phyloP scores from a whole-genome alignment of 2,888 invertebrate genomes.

The Calliopum simillimum region DNA sequence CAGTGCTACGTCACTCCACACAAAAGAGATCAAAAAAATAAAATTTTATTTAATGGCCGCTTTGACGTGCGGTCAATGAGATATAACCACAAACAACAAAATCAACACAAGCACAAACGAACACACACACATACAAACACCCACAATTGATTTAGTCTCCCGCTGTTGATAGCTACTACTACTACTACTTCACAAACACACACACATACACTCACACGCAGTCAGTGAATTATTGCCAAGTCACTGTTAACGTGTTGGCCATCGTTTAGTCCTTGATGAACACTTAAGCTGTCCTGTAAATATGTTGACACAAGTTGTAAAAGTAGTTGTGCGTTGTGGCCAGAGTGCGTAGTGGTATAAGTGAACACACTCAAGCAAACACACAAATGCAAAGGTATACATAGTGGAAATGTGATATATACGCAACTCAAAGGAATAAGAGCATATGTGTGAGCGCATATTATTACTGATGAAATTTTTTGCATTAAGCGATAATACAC shows the following conservation, averaged over 20 bases:
- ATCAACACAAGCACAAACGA: background rate
- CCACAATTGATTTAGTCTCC: background rate
- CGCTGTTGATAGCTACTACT: slow-evolving; percentile 11
- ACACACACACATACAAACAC: background rate
- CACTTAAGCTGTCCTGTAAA: slow-evolving; percentile 29
- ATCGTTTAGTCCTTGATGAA: slow-evolving; percentile 5
- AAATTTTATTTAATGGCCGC: slow-evolving; percentile 31
- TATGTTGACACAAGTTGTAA: slow-evolving; percentile 20
- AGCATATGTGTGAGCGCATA: too few relatives aligned
- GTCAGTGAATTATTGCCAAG: too few relatives aligned
- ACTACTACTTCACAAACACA: background rate
- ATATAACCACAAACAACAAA: slow-evolving; percentile 1
- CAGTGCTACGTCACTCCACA: too few relatives aligned
- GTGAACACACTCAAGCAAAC: too few relatives aligned
- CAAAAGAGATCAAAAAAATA: slow-evolving; percentile 21
- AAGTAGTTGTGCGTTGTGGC: slow-evolving; percentile 8
- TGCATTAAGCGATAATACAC: too few relatives aligned
- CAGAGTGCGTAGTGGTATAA: too few relatives aligned
- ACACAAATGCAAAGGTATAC: too few relatives aligned
- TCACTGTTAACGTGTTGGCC: too few relatives aligned
- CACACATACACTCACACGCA: background rate
- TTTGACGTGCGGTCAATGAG: slow-evolving; percentile 22
- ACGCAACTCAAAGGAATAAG: too few relatives aligned
- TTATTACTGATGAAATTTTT: too few relatives aligned
- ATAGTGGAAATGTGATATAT: too few relatives aligned